Evolutionary conservation across 2,888 invertebrate species (phyloP), one percentile per base, ranked within the genome.

Genomic region (Rotaria socialis): DNA sequence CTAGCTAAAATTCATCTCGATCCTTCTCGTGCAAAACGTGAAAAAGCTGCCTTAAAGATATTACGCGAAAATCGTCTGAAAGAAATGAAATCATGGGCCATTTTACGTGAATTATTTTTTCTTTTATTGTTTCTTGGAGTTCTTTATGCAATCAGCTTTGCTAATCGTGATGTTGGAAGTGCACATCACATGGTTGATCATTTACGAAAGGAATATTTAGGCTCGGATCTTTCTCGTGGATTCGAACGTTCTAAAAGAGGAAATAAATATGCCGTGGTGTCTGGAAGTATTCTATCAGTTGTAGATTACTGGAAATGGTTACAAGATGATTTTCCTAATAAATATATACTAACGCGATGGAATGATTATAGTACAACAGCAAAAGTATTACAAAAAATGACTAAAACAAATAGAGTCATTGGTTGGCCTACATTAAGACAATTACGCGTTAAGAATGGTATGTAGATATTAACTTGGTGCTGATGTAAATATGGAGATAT

Each of bases 41-140:
- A 60, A 60, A 60, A n/a, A 60, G 89, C 88, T 22, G 87, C 88
- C 7, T 88, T 92, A 86, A 90, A 91, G 87, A 88, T 89, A 85
- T 90, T 90, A 6, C 88, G 91, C 84, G 88, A 74, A 88, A 89
- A 35, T 60, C 88, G 92, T 19, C 85, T 91, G 87, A 92, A 92
- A 86, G 92, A 92, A 88, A 89, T 92, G 24, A 90, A 92, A 88
- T 92, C 92, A 92, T 91, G 90, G 89, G 89, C 89, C 11, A 89
- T 92, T 52, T 87, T 92, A 24, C 88, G 91, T 84, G 92, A 92
- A 88, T 91, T 92, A 22, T 86, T 90, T 60, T 89, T 91, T 86
- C 92, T 92, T 89, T 88, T 90, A 19, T 89, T 92, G 88, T 92
- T 92, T 89, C 88, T 92, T 41, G 91, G 90, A 90, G 89, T 92